Evolutionary conservation across 2,113 vertebrate species (phyloP).

Genomic region (Canis aureus): DNA sequence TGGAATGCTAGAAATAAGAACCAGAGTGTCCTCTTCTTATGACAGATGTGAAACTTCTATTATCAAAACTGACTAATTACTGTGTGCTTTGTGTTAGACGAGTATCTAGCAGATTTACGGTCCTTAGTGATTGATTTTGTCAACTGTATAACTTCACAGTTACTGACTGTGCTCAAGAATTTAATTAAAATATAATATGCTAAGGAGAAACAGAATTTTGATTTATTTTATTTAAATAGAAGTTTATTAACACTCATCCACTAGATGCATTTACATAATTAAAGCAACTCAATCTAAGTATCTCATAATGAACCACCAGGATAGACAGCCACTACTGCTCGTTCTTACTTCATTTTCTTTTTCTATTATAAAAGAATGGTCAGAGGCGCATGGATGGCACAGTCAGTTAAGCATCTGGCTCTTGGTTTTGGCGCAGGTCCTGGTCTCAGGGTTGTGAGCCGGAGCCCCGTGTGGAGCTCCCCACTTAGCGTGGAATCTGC

Average conservation of each 20-base stretch:
- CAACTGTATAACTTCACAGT: conserved; percentile 39
- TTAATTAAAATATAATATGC: conserved; percentile 65
- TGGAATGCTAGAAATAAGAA: neutral
- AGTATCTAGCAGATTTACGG: neutral
- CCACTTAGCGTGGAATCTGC: neutral
- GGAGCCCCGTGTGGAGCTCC: neutral
- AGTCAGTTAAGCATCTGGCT: neutral
- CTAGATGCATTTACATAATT: conserved; percentile 67
- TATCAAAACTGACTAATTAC: conserved; percentile 12
- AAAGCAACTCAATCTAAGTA: conserved; percentile 48
- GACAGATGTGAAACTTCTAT: neutral
- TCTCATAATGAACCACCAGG: conserved; percentile 6
- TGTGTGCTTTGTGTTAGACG: neutral
- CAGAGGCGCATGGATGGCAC: neutral
- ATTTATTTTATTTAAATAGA: conserved; percentile 77
- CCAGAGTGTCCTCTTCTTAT: neutral
- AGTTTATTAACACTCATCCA: conserved; percentile 77
- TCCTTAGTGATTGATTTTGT: conserved; percentile 61
- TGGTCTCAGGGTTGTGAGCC: neutral
- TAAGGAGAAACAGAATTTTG: conserved; percentile 59
- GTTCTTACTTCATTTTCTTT: conserved; percentile 1
- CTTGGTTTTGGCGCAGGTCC: neutral
- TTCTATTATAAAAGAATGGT: neutral
- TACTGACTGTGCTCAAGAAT: conserved; percentile 52
- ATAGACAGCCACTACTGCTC: neutral